Evolutionary conservation across 2,888 invertebrate species (phyloP).

Genomic region (Agonopterix subpropinquella): DNA sequence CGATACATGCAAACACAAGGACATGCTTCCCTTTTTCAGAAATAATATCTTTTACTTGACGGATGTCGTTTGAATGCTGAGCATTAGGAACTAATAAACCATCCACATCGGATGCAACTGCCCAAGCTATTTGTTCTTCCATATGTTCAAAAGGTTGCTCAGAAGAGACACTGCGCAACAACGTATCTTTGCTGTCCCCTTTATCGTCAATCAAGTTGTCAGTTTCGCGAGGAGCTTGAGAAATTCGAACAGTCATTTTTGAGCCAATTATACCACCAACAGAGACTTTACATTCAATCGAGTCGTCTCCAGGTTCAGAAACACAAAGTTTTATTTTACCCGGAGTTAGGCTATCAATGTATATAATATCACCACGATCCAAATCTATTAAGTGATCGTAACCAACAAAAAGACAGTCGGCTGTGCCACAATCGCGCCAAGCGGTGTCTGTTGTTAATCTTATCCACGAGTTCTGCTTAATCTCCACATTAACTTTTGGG

Average conservation of each 20-base stretch:
- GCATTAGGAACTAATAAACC: conserved; percentile 52
- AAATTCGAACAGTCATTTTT: conserved; percentile 69
- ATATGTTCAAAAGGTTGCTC: conserved; percentile 81
- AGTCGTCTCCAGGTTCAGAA: conserved; percentile 56
- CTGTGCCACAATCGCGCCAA: conserved; percentile 72
- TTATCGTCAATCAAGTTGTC: conserved; percentile 39
- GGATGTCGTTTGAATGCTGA: conserved; percentile 44
- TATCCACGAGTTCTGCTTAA: conserved; percentile 47
- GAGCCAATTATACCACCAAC: conserved; percentile 69
- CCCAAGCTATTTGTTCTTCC: conserved; percentile 64
- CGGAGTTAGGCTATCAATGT: conserved; percentile 57
- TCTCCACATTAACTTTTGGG: conserved; percentile 44
- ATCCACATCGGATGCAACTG: conserved; percentile 58
- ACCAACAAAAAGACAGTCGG: conserved; percentile 71
- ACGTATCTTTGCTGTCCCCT: conserved; percentile 59
- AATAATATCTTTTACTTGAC: conserved; percentile 39
- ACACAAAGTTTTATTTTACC: conserved; percentile 52
- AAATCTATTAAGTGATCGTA: conserved; percentile 71
- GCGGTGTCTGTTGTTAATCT: conserved; percentile 67
- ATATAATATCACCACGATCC: conserved; percentile 62
- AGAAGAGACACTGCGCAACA: conserved; percentile 73
- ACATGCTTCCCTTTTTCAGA: conserved; percentile 60
- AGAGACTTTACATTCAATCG: conserved; percentile 67
- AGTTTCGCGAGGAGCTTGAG: conserved; percentile 65
- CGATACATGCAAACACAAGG: conserved; percentile 56